A percentile compares a stretch with the other conserved stretches of the same genome.
Conservation (phyloP, 2,797 vertebrate species). For the Columba guinea region DNA sequence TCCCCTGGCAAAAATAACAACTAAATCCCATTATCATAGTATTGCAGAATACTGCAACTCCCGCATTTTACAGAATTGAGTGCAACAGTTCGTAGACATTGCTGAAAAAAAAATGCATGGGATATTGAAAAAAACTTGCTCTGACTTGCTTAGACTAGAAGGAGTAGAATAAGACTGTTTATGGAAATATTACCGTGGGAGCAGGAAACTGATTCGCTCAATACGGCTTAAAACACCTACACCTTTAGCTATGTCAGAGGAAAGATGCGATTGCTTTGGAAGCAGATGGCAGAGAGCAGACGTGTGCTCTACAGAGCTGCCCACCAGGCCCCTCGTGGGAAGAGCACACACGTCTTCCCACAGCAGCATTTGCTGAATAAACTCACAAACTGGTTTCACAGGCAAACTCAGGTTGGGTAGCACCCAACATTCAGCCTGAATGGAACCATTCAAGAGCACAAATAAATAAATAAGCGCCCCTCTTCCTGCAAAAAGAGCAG, state of each 20-base stretch:
- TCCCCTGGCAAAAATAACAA: neutral
- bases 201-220: neutral
- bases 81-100: neutral
- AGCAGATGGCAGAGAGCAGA: neutral
- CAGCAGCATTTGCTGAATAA: neutral
- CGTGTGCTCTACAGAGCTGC: neutral
- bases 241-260: neutral
- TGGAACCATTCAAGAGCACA: slow-evolving; percentile 7
- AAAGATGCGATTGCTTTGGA: neutral
- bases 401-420: neutral
- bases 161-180: fast-evolving
- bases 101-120: neutral
- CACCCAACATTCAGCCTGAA: slow-evolving; percentile 14
- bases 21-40: neutral
- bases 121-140: neutral
- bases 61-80: neutral
- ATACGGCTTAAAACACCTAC: neutral
- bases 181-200: neutral
- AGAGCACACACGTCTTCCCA: neutral
- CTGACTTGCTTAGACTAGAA: neutral
- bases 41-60: neutral
- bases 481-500: neutral
- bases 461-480: slow-evolving; percentile 19
- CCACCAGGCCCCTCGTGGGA: neutral
- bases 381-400: slow-evolving; percentile 24